These are phyloP conservation scores for Aegithalos caudatus DNA, from an alignment of 2,113 vertebrate genomes.

Conservation along the genomic window DNA sequence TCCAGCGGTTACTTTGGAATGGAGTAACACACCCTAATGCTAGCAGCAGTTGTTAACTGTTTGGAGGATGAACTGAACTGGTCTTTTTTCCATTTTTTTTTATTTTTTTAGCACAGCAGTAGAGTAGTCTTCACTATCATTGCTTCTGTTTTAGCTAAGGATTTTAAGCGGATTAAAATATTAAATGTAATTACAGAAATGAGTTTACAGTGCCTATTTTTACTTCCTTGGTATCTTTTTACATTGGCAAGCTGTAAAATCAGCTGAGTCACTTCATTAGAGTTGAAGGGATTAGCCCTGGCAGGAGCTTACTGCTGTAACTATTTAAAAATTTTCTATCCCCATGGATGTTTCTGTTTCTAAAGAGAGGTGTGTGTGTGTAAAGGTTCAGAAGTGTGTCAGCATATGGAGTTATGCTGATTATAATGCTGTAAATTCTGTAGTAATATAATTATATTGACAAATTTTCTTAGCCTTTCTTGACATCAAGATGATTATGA, in stretches of 20 bases:
- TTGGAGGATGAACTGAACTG: not conserved
- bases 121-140: not conserved
- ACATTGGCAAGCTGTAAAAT: not conserved
- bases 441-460: not conserved
- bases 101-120: not conserved
- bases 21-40: not conserved
- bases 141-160: not conserved
- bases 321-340: not conserved
- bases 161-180: not conserved
- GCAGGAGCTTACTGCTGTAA: not conserved
- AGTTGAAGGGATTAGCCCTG: not conserved
- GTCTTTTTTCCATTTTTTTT: not conserved
- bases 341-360: not conserved
- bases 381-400: not conserved
- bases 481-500: not conserved
- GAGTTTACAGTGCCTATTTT: not conserved
- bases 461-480: not conserved
- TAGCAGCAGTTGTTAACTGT: not conserved
- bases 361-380: not conserved
- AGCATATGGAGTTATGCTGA: not conserved
- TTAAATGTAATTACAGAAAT: not conserved
- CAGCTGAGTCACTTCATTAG: conserved; percentile 33
- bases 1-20: not conserved
- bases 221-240: not conserved
- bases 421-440: not conserved